phyloP scores from a whole-genome alignment of 2,888 invertebrate species.

The Nineta flava region DNA sequence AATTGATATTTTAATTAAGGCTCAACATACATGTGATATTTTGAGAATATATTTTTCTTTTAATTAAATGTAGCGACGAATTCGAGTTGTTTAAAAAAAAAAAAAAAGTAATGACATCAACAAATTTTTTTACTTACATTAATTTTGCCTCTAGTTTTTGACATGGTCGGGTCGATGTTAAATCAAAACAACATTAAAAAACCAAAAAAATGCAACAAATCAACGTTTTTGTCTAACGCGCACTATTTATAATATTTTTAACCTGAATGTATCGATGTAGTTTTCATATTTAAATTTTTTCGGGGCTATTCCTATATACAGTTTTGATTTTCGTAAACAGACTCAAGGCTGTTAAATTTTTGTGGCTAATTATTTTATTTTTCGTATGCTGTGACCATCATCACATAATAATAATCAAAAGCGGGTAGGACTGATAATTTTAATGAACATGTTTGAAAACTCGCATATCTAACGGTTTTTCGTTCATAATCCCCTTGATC shows the following conservation, averaged over 20 bases:
- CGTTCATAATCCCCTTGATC: too few species aligned
- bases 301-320: background rate
- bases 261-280: background rate
- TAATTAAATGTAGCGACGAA: background rate
- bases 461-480: too few species aligned
- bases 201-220: background rate
- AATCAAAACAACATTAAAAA: background rate
- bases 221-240: too few species aligned
- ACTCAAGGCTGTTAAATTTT: background rate
- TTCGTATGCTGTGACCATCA: too few species aligned
- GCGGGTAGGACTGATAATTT: too few species aligned
- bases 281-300: background rate
- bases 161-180: background rate
- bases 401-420: too few species aligned
- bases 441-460: too few species aligned
- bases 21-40: constrained; percentile 9
- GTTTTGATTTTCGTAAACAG: background rate
- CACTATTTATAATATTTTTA: background rate
- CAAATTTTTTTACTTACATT: background rate
- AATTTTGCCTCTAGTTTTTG: background rate
- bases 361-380: background rate
- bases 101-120: background rate
- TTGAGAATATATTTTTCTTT: constrained; percentile 3
- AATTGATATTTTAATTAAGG: constrained; percentile 6
- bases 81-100: background rate